Percentiles rank a stretch among this genome's conserved stretches.
These are phyloP conservation scores for Meteorus colon DNA, from an alignment of 2,888 invertebrate species.

Conservation along the genomic window DNA sequence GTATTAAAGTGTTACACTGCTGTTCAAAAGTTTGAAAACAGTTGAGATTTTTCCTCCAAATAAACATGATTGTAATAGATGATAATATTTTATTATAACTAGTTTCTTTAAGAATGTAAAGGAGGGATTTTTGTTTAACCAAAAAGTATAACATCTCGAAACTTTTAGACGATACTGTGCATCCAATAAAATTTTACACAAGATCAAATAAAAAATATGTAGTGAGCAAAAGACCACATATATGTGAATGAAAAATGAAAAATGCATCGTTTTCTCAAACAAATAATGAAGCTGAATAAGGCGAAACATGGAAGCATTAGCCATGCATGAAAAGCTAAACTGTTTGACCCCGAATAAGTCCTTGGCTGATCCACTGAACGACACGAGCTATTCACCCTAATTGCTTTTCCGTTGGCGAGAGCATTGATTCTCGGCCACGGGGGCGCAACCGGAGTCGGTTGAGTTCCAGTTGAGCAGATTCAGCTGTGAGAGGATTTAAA, in stretches of 20 bases:
- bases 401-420: slow-evolving; percentile 42
- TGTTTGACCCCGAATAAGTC: slow-evolving; percentile 35
- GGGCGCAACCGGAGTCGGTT: slow-evolving; percentile 25
- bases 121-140: too few relatives aligned
- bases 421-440: slow-evolving; percentile 37
- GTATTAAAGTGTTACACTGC: not conserved
- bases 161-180: too few relatives aligned
- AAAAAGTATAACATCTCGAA: too few relatives aligned
- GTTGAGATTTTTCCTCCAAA: too few relatives aligned
- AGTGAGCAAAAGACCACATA: not conserved
- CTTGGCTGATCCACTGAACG: slow-evolving; percentile 32
- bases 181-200: too few relatives aligned
- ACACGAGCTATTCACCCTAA: slow-evolving; percentile 45
- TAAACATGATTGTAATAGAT: too few relatives aligned
- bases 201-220: not conserved
- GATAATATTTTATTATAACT: too few relatives aligned
- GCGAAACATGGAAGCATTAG: not conserved
- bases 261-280: not conserved
- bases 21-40: too few relatives aligned
- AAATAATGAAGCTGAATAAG: slow-evolving; percentile 5
- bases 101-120: too few relatives aligned
- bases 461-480: slow-evolving; percentile 40
- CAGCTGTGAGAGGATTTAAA: slow-evolving; percentile 31
- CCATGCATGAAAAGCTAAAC: slow-evolving; percentile 36
- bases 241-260: not conserved